Conservation (phyloP, 2,113 vertebrate genomes). For the Pelobates fuscus region DNA sequence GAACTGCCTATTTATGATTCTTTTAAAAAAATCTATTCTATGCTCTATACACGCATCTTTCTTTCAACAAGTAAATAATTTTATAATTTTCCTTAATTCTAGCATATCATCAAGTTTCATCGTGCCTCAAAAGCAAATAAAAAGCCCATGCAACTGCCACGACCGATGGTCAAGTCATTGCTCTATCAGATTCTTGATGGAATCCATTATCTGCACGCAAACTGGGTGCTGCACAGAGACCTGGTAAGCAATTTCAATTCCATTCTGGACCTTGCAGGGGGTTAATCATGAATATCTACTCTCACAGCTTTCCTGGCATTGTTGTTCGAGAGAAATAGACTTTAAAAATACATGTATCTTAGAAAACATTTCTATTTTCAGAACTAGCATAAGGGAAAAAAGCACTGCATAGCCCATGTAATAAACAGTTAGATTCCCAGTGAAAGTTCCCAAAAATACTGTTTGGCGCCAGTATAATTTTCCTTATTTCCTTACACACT, state of each 20-base stretch:
- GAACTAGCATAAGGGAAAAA: slow-evolving; percentile 58
- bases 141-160: slow-evolving; percentile 83
- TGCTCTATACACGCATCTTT: too few relatives aligned
- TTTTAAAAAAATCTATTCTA: too few relatives aligned
- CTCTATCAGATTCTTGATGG: slow-evolving; percentile 84
- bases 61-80: neutral
- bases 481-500: neutral
- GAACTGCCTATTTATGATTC: too few relatives aligned
- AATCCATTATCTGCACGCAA: slow-evolving; percentile 84
- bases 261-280: slow-evolving; percentile 24
- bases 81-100: slow-evolving; percentile 52
- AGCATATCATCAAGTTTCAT: slow-evolving; percentile 87
- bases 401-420: slow-evolving; percentile 35
- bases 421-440: neutral
- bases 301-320: slow-evolving; percentile 60
- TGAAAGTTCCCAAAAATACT: slow-evolving; percentile 1
- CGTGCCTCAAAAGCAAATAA: slow-evolving; percentile 87
- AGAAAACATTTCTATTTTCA: slow-evolving; percentile 54
- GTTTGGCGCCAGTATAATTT: neutral
- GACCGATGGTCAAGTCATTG: slow-evolving; percentile 82
- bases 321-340: slow-evolving; percentile 53
- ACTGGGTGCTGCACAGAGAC: slow-evolving; percentile 83
- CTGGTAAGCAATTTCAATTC: slow-evolving; percentile 65
- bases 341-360: slow-evolving; percentile 51
- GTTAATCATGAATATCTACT: slow-evolving; percentile 50